Evolutionary conservation across 2,888 invertebrate genomes (phyloP).

Genomic region (Xylocampa areola): DNA sequence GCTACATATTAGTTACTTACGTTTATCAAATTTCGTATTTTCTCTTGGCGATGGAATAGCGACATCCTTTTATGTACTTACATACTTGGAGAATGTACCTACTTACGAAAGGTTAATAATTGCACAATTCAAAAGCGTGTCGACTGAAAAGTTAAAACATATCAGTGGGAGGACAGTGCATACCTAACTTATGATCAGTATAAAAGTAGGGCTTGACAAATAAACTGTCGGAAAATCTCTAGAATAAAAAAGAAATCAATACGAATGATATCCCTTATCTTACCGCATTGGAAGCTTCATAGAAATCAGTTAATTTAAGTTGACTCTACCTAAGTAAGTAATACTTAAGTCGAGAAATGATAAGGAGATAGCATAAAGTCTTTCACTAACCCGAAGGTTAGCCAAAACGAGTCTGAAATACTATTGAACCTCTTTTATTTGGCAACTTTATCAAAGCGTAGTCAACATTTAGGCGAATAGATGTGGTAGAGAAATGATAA

Average conservation of each 20-base stretch:
- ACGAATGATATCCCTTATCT: conserved; percentile 11
- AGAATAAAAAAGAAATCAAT: conserved; percentile 18
- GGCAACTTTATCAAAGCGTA: conserved; percentile 40
- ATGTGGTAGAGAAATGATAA: conserved; percentile 42
- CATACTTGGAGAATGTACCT: too few species aligned
- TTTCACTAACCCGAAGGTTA: conserved; percentile 23
- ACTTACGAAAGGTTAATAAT: too few species aligned
- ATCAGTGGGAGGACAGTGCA: too few species aligned
- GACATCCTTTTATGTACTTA: too few species aligned
- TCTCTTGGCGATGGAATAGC: too few species aligned
- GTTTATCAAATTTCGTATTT: too few species aligned
- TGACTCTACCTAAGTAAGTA: conserved; percentile 19
- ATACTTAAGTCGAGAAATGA: conserved; percentile 22
- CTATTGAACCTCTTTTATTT: conserved; percentile 33
- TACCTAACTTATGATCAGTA: not conserved
- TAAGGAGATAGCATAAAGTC: conserved; percentile 15
- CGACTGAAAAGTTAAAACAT: too few species aligned
- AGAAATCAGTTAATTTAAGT: conserved; percentile 27
- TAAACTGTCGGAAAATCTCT: conserved; percentile 21
- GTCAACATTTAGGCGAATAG: conserved; percentile 36
- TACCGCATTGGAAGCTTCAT: conserved; percentile 24
- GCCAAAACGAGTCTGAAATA: conserved; percentile 19
- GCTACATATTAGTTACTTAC: too few species aligned
- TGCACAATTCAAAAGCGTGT: too few species aligned
- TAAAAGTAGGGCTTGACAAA: not conserved